Evolutionary conservation across 2,113 vertebrate genomes (phyloP).

Genomic region (Xenopus borealis): DNA sequence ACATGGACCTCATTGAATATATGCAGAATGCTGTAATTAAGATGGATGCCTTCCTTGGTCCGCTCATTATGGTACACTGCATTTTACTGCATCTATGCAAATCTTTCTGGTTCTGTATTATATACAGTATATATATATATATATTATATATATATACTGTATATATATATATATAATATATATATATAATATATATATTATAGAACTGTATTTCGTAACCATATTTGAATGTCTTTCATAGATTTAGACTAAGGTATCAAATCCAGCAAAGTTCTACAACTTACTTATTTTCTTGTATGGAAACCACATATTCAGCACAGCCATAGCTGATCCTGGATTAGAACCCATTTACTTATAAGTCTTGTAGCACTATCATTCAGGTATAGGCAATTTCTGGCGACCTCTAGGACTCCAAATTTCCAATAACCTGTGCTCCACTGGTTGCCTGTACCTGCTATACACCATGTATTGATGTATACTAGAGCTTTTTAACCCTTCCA

Average conservation of each 20-base stretch:
- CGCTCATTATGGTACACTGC: background rate
- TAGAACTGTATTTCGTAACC: background rate
- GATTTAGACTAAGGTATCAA: background rate
- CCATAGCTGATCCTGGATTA: too few species aligned
- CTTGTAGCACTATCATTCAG: conserved; percentile 18
- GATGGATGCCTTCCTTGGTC: background rate
- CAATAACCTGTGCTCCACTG: too few species aligned
- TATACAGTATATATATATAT: too few species aligned
- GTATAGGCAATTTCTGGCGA: too few species aligned
- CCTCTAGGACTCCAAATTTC: too few species aligned
- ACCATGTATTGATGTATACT: background rate
- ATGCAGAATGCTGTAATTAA: too few species aligned
- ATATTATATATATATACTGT: too few species aligned
- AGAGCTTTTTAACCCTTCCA: conserved; percentile 12
- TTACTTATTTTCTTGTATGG: too few species aligned
- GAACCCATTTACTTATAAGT: background rate
- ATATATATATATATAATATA: too few species aligned
- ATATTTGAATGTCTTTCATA: background rate
- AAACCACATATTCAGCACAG: too few species aligned
- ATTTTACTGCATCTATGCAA: conserved; percentile 18
- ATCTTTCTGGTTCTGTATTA: background rate
- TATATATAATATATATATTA: background rate
- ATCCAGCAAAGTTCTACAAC: too few species aligned
- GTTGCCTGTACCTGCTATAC: background rate
- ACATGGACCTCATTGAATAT: too few species aligned